Evolutionary conservation across 2,888 invertebrate genomes (phyloP).

Genomic region (Eledona agricola): DNA sequence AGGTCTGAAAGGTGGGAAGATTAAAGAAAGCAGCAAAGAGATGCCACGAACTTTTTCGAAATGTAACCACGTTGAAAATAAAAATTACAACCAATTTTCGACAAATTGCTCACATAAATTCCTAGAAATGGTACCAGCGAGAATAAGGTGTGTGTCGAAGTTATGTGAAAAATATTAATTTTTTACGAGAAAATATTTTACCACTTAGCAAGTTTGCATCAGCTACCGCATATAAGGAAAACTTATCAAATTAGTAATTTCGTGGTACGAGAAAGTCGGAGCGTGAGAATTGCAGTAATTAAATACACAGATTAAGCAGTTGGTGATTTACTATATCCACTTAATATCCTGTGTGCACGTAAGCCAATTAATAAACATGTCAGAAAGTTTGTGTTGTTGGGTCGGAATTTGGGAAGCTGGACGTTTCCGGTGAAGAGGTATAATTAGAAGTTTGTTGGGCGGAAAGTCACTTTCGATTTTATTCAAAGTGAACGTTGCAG

Average conservation of each 20-base stretch:
- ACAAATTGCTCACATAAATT: too few species aligned
- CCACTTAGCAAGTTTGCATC: too few species aligned
- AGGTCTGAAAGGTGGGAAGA: slow-evolving; percentile 17
- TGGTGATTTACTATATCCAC: slow-evolving; percentile 14
- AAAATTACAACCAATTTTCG: too few species aligned
- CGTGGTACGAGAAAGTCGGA: slow-evolving; percentile 31
- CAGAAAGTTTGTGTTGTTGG: slow-evolving; percentile 10
- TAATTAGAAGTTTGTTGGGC: slow-evolving; percentile 3
- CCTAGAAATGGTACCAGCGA: too few species aligned
- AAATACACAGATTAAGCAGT: slow-evolving; percentile 34
- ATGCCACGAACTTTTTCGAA: too few species aligned
- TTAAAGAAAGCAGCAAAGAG: not conserved
- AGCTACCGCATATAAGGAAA: not conserved
- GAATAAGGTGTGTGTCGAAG: too few species aligned
- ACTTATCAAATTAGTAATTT: slow-evolving; percentile 22
- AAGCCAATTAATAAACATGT: slow-evolving; percentile 17
- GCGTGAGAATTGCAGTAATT: slow-evolving; percentile 47
- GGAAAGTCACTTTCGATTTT: slow-evolving; percentile 10
- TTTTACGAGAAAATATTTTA: too few species aligned
- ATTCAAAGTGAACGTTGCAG: slow-evolving; percentile 4
- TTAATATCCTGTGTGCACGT: slow-evolving; percentile 26
- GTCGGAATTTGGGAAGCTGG: slow-evolving; percentile 15
- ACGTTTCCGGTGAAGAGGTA: slow-evolving; percentile 6
- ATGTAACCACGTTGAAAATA: too few species aligned
- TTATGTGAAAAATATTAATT: too few species aligned